phyloP scores from a whole-genome alignment of 2,797 vertebrate genomes.

The Acropternis orthonyx region DNA sequence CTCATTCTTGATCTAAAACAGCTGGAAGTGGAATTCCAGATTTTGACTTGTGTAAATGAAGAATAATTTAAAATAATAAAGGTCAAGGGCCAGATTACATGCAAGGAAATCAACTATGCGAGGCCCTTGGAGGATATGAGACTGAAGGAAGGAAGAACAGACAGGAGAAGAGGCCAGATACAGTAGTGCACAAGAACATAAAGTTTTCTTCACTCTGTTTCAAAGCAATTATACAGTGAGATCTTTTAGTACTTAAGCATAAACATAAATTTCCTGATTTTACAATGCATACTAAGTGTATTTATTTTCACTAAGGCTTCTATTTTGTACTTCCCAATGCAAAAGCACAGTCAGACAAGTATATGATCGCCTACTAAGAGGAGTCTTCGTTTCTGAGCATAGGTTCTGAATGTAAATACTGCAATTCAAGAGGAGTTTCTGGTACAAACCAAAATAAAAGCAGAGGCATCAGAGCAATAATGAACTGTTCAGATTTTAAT shows the following conservation, averaged over 20 bases:
- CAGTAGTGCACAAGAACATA: not conserved
- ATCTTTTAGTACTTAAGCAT: not conserved
- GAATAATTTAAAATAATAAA: slow-evolving; percentile 50
- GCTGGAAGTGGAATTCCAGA: slow-evolving; percentile 43
- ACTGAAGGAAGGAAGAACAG: not conserved
- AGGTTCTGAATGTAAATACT: not conserved
- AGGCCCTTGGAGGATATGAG: not conserved
- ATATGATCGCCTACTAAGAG: rapidly evolving
- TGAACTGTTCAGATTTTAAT: not conserved
- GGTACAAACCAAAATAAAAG: not conserved
- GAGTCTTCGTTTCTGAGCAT: not conserved
- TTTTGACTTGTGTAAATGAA: slow-evolving; percentile 14
- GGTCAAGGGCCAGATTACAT: slow-evolving; percentile 36
- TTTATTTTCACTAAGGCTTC: not conserved
- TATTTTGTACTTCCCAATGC: not conserved
- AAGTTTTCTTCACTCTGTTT: not conserved
- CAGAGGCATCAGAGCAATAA: not conserved
- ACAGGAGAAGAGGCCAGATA: not conserved
- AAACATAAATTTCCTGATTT: not conserved
- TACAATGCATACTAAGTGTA: not conserved
- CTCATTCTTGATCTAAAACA: slow-evolving; percentile 30
- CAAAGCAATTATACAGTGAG: not conserved
- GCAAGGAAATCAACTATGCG: not conserved
- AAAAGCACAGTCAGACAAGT: not conserved
- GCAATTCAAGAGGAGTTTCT: not conserved